Conservation (phyloP, 2,888 invertebrate species). For the Phortica okadai region DNA sequence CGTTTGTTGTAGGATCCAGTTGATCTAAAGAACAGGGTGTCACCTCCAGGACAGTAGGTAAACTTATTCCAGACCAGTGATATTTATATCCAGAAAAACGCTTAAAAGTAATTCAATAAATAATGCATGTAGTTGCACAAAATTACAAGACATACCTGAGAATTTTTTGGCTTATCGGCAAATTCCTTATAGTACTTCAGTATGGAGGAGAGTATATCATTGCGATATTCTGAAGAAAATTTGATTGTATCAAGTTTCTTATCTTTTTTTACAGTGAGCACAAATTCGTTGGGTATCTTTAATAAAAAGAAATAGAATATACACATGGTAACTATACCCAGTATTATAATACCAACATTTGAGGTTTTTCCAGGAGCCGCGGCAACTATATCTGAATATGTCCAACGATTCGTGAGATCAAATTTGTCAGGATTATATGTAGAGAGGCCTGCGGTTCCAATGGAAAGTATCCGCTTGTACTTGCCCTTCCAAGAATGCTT, state of each 20-base stretch:
- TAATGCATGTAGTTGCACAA: not conserved
- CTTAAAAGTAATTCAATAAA: constrained; percentile 75
- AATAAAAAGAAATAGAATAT: constrained; percentile 43
- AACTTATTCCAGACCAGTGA: constrained; percentile 95
- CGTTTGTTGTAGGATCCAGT: constrained; percentile 90
- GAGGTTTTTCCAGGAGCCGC: constrained; percentile 81
- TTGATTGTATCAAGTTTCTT: constrained; percentile 95
- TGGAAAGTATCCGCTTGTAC: constrained; percentile 98
- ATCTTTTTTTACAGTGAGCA: constrained; percentile 90
- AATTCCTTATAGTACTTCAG: constrained; percentile 87
- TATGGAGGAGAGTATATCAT: constrained; percentile 94
- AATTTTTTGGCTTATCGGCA: constrained; percentile 87
- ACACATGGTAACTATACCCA: not conserved
- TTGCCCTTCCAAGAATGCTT: constrained; percentile 99
- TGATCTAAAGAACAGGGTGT: constrained; percentile 96
- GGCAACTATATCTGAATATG: constrained; percentile 87
- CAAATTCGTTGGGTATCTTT: constrained; percentile 82
- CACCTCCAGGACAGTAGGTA: constrained; percentile 92
- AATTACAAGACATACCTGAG: constrained; percentile 78
- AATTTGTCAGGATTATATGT: constrained; percentile 96
- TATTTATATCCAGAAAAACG: constrained; percentile 94
- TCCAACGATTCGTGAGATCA: constrained; percentile 96
- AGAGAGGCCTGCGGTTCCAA: constrained; percentile 96
- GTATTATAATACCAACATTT: constrained; percentile 66
- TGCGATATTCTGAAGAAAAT: constrained; percentile 96